These are phyloP conservation scores for Crossaster papposus DNA, from an alignment of 53 echinoderm and acorn worm species.

Conservation along the genomic window DNA sequence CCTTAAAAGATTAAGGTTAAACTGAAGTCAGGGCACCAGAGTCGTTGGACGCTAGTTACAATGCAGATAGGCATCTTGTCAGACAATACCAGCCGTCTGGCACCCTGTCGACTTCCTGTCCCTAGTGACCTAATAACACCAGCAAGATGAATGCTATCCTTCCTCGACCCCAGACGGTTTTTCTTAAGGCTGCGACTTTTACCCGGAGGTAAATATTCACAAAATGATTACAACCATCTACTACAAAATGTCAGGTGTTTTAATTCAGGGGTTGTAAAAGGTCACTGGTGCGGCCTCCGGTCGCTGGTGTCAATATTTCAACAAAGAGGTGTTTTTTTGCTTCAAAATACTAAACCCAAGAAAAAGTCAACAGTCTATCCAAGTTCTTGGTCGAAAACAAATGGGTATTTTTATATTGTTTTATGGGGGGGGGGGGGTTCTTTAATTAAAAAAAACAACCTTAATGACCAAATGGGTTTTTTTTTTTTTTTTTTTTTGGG, in stretches of 20 bases:
- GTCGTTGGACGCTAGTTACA: background rate
- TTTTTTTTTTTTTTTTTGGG: too few species aligned
- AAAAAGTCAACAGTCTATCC: too few species aligned
- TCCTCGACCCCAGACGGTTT: conserved; percentile 17
- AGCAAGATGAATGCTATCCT: conserved; percentile 21
- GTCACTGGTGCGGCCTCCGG: too few species aligned
- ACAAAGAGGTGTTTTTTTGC: too few species aligned
- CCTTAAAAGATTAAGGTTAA: too few species aligned
- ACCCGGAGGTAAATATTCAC: conserved; percentile 9
- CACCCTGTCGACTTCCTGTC: conserved; percentile 16
- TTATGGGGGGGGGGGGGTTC: too few species aligned
- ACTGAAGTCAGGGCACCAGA: background rate
- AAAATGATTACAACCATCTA: background rate
- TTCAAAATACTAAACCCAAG: too few species aligned
- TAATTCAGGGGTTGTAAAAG: background rate
- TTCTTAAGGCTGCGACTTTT: background rate
- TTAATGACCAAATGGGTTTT: too few species aligned
- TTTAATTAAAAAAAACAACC: too few species aligned
- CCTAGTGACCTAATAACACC: conserved; percentile 28
- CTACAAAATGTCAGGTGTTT: background rate
- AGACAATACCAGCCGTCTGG: conserved; percentile 21
- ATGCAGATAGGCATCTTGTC: background rate
- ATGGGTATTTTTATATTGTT: too few species aligned
- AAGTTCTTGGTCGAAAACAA: too few species aligned
- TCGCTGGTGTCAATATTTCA: too few species aligned